Conservation (phyloP, 2,888 invertebrate species). For the Mongoloraphidia duomilia region DNA sequence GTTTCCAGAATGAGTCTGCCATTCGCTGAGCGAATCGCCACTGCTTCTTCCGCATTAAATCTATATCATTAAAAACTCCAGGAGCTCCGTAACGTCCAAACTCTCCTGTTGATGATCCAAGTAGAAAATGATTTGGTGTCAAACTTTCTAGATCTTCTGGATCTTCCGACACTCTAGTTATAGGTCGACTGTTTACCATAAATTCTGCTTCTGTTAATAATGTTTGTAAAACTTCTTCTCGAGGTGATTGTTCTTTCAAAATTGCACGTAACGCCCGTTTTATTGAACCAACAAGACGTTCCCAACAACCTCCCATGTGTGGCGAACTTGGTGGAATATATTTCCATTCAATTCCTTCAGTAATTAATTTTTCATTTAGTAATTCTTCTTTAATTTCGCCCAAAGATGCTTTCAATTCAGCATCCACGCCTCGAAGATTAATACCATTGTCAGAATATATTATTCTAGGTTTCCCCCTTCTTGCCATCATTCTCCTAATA, state of each 20-base stretch:
- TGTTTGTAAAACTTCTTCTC: no score
- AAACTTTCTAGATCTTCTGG: background rate
- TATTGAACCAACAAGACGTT: no score
- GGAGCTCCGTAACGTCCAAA: no score
- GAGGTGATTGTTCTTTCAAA: no score
- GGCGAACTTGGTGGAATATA: no score
- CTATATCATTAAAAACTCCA: no score
- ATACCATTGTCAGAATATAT: conserved; percentile 14
- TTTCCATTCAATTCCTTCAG: no score
- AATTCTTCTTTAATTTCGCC: background rate
- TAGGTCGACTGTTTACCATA: background rate
- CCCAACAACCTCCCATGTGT: no score
- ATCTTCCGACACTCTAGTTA: background rate
- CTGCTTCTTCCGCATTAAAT: no score
- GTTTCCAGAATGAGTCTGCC: conserved; percentile 9
- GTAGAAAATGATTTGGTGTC: background rate
- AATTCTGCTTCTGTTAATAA: background rate
- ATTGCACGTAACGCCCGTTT: no score
- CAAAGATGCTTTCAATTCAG: conserved; percentile 4
- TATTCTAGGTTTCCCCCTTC: conserved; percentile 6
- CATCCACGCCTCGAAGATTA: conserved; percentile 8
- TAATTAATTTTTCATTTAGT: no score
- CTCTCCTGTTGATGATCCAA: background rate
- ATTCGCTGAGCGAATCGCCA: background rate
- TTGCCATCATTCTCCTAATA: conserved; percentile 8